Conservation (phyloP, 2,888 invertebrate species). For the Cheilosia scutellata region DNA sequence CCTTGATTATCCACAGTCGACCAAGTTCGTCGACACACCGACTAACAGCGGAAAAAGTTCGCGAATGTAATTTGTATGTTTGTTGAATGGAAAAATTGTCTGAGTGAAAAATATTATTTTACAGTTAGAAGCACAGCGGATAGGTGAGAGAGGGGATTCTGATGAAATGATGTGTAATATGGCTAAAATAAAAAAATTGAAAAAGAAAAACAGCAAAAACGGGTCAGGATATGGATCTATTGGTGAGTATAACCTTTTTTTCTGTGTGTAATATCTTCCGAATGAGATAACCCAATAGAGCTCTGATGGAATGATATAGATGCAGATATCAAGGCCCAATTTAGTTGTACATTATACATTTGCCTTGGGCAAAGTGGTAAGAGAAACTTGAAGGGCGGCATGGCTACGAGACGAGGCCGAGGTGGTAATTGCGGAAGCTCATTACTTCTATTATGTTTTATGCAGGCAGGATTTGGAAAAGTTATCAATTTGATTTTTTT, state of each 20-base stretch:
- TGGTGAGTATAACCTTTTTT: conserved; percentile 14
- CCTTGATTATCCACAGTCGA: conserved; percentile 62
- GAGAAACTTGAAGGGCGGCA: background rate
- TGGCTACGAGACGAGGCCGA: background rate
- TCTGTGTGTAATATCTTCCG: conserved; percentile 8
- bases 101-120: conserved; percentile 59
- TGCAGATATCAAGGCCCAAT: background rate
- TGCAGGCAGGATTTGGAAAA: conserved; percentile 3
- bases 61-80: conserved; percentile 60
- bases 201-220: conserved; percentile 11
- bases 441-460: conserved; percentile 1
- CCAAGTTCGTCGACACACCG: conserved; percentile 37
- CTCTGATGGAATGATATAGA: conserved; percentile 3
- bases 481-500: conserved; percentile 10
- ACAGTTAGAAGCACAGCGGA: conserved; percentile 29
- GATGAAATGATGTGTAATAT: conserved; percentile 18
- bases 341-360: background rate
- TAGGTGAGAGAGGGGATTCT: background rate
- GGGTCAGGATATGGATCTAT: conserved; percentile 44
- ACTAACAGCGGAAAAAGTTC: conserved; percentile 29
- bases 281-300: conserved; percentile 20
- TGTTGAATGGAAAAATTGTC: conserved; percentile 42
- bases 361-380: background rate
- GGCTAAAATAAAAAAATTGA: conserved; percentile 7
- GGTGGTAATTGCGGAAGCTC: conserved; percentile 26